These are phyloP conservation scores for Petromus typicus DNA, from an alignment of 2,113 vertebrate genomes.

Conservation along the genomic window DNA sequence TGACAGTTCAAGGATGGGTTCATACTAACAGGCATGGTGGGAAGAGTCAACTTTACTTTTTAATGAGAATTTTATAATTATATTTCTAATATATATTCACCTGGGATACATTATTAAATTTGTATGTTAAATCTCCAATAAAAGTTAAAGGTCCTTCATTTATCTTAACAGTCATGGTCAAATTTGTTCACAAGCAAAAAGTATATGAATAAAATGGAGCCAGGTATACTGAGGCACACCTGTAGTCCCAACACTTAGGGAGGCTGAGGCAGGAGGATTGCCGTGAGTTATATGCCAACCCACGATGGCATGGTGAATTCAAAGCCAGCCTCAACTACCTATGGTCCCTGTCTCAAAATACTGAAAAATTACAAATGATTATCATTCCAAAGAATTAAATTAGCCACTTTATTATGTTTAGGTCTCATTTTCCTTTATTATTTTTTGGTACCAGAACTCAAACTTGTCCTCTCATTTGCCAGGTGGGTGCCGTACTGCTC, in stretches of 20 bases:
- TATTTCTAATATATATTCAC: background rate
- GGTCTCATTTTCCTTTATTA: background rate
- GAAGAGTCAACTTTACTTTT: background rate
- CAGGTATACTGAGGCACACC: background rate
- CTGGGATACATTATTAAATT: background rate
- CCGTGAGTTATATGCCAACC: background rate
- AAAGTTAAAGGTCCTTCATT: background rate
- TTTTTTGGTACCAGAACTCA: no score
- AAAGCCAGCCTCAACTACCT: background rate
- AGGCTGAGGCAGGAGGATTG: background rate
- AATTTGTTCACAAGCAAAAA: constrained; percentile 1
- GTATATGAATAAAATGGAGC: background rate
- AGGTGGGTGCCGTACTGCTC: no score
- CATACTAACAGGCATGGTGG: background rate
- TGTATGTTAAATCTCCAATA: background rate
- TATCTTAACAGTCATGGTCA: background rate
- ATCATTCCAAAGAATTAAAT: background rate
- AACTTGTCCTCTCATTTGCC: no score
- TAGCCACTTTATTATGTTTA: background rate
- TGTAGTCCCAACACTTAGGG: background rate
- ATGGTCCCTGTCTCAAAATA: background rate
- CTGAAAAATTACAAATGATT: background rate
- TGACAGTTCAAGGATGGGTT: background rate
- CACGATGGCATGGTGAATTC: background rate
- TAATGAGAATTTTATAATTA: background rate